Conservation (phyloP, 2,888 invertebrate species). For the Sturmia bella region DNA sequence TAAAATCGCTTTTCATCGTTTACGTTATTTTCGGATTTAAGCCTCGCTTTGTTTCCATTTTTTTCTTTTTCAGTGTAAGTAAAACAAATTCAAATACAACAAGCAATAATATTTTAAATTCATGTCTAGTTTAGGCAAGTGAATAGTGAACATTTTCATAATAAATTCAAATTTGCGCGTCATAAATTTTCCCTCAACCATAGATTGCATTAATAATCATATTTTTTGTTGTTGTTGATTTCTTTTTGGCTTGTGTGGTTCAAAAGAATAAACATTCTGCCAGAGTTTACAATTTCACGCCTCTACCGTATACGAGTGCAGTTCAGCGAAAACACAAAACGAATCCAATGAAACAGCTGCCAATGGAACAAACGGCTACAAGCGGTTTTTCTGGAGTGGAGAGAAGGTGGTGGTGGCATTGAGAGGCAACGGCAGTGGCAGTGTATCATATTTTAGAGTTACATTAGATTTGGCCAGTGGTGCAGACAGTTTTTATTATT, state of each 20-base stretch:
- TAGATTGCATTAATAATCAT: conserved; percentile 60
- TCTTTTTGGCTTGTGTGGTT: not conserved
- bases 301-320: conserved; percentile 35
- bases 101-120: conserved; percentile 8
- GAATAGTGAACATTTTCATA: conserved; percentile 68
- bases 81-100: conserved; percentile 1
- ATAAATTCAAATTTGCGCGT: conserved; percentile 79
- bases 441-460: conserved; percentile 40
- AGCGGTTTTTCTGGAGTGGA: conserved; percentile 25
- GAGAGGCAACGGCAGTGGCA: not conserved
- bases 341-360: conserved; percentile 59
- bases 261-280: conserved; percentile 50
- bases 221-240: conserved; percentile 23
- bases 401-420: conserved; percentile 30
- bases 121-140: conserved; percentile 18
- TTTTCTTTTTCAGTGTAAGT: conserved; percentile 29
- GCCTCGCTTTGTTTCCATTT: too few relatives aligned
- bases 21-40: too few relatives aligned
- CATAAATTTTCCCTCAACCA: conserved; percentile 75
- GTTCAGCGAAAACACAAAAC: conserved; percentile 39
- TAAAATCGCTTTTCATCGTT: too few relatives aligned
- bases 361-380: conserved; percentile 27
- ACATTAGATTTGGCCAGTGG: conserved; percentile 47
- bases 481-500: conserved; percentile 63
- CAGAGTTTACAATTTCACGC: conserved; percentile 62